Percentiles rank a stretch among this genome's conserved stretches.
Conservation (phyloP, 1,140 invertebrate species). For the Drosophila paulistorum region DNA sequence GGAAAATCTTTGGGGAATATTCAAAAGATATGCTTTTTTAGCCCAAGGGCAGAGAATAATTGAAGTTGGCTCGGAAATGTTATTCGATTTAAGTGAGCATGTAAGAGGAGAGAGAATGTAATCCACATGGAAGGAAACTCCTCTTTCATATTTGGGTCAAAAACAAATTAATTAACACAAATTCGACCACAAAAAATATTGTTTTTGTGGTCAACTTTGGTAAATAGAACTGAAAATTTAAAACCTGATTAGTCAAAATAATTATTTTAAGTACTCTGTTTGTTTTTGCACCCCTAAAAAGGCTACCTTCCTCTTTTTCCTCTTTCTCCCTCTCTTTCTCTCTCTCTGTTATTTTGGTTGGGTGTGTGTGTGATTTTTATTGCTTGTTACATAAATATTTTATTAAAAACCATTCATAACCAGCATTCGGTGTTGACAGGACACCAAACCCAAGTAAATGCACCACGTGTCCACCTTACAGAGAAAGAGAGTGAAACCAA, state of each 20-base stretch:
- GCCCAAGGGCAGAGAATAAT: constrained; percentile 30
- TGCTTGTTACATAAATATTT: constrained; percentile 76
- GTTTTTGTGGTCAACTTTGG: background rate
- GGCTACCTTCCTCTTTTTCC: background rate
- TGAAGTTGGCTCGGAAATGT: constrained; percentile 12
- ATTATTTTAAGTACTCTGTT: constrained; percentile 48
- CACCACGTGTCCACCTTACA: constrained; percentile 56
- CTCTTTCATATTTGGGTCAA: background rate
- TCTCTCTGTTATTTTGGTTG: background rate
- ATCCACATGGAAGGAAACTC: background rate
- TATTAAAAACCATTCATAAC: constrained; percentile 75
- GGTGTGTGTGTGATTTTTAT: constrained; percentile 49
- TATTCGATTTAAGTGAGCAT: background rate
- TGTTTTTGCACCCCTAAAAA: background rate
- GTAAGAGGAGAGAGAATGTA: background rate
- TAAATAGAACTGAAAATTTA: background rate
- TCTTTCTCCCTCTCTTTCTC: constrained; percentile 28
- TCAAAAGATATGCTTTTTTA: constrained; percentile 19
- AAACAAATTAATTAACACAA: background rate
- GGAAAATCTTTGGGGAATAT: background rate
- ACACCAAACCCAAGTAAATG: constrained; percentile 24
- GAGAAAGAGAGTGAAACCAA: constrained; percentile 8
- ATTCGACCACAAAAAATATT: background rate
- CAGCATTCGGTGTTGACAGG: constrained; percentile 59
- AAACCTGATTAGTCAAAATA: constrained; percentile 55